Evolutionary conservation across 2,797 vertebrate genomes (phyloP).

Genomic region (Serranus cabrilla): DNA sequence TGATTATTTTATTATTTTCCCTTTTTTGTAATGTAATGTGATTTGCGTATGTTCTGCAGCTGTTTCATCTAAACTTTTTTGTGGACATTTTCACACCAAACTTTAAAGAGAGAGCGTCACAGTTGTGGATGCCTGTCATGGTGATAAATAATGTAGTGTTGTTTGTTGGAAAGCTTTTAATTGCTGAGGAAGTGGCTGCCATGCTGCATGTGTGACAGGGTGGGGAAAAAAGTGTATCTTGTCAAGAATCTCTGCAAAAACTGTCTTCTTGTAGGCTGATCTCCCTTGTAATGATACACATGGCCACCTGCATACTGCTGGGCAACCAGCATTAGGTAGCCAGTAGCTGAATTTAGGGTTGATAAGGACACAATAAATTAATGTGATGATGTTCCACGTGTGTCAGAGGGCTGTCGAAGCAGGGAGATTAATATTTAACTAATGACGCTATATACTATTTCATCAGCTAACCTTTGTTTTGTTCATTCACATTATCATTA

Average conservation of each 20-base stretch:
- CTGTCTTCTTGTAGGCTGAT: constrained; percentile 48
- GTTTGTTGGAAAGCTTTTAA: constrained; percentile 64
- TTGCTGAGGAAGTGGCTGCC: constrained; percentile 52
- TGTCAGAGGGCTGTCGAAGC: constrained; percentile 1
- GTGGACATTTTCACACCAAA: constrained; percentile 29
- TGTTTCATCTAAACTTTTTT: constrained; percentile 18
- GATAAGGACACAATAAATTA: constrained; percentile 9
- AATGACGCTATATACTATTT: not conserved
- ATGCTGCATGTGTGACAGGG: constrained; percentile 48
- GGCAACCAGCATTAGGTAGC: constrained; percentile 16
- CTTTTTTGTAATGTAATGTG: not conserved
- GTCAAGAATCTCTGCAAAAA: constrained; percentile 39
- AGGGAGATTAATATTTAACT: not conserved
- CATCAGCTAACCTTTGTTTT: not conserved
- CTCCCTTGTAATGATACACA: constrained; percentile 31
- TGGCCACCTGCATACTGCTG: constrained; percentile 17
- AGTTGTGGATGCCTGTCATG: constrained; percentile 38
- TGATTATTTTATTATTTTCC: not conserved
- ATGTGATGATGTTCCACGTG: not conserved
- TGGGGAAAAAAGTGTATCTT: constrained; percentile 42
- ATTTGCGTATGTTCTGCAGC: not conserved
- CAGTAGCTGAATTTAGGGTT: not conserved
- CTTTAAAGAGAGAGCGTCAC: constrained; percentile 18
- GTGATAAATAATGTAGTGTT: constrained; percentile 65
- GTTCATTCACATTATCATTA: not conserved